Percentiles rank a stretch among this genome's conserved stretches.
These are phyloP conservation scores for Mesorhabditis belari DNA, from an alignment of 2,888 invertebrate genomes.

Conservation along the genomic window DNA sequence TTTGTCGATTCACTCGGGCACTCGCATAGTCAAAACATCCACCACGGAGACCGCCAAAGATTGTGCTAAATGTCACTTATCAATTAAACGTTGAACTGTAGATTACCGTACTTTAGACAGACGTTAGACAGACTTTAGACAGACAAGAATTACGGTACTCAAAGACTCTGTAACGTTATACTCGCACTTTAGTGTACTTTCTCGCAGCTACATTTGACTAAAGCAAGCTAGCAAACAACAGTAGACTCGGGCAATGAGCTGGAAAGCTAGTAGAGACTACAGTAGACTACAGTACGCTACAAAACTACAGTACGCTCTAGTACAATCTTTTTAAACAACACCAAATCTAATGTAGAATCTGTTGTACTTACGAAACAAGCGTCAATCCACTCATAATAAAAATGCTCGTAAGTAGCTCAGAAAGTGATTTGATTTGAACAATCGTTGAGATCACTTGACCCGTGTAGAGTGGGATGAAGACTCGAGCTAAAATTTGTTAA, in stretches of 20 bases:
- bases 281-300: too few species aligned
- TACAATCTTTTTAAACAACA: too few species aligned
- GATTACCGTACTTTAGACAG: too few species aligned
- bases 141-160: too few species aligned
- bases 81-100: neutral
- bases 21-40: slow-evolving; percentile 53
- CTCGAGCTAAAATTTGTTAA: slow-evolving; percentile 37
- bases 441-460: slow-evolving; percentile 47
- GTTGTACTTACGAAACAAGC: slow-evolving; percentile 16
- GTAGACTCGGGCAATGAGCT: neutral
- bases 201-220: neutral
- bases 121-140: too few species aligned
- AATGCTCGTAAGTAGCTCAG: slow-evolving; percentile 30
- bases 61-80: slow-evolving; percentile 35
- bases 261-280: neutral
- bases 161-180: too few species aligned
- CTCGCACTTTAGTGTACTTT: slow-evolving; percentile 1
- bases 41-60: slow-evolving; percentile 53
- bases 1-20: slow-evolving; percentile 47
- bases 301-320: too few species aligned
- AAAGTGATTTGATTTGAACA: slow-evolving; percentile 27
- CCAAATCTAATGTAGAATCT: neutral
- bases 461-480: slow-evolving; percentile 50
- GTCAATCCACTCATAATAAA: slow-evolving; percentile 30
- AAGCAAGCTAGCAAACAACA: neutral